Conservation (phyloP, 2,797 vertebrate genomes). For the Labeo calbasu region DNA sequence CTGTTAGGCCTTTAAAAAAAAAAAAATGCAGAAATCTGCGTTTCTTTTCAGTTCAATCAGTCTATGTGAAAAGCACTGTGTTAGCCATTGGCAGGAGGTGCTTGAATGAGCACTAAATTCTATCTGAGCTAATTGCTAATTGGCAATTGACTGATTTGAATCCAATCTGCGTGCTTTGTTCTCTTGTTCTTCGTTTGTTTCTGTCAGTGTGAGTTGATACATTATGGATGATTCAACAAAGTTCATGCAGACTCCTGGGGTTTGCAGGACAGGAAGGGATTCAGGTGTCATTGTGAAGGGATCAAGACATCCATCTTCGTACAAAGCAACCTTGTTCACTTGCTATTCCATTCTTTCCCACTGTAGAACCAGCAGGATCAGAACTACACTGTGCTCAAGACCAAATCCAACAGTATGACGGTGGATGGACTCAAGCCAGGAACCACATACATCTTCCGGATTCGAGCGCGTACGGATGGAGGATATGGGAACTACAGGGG, state of each 20-base stretch:
- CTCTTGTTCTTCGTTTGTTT: slow-evolving; percentile 26
- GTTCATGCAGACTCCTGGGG: slow-evolving; percentile 1
- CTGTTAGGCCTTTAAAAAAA: slow-evolving; percentile 12
- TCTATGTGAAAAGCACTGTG: slow-evolving; percentile 30
- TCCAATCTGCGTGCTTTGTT: slow-evolving; percentile 44
- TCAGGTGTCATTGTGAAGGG: neutral
- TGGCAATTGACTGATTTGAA: slow-evolving; percentile 49
- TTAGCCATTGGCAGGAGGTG: slow-evolving; percentile 5
- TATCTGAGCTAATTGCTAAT: slow-evolving; percentile 42
- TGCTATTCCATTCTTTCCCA: neutral
- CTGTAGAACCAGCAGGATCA: slow-evolving; percentile 84
- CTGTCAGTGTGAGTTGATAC: slow-evolving; percentile 3
- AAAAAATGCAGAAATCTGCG: slow-evolving; percentile 7
- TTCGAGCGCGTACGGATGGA: slow-evolving; percentile 80
- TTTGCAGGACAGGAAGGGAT: neutral
- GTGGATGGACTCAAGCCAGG: slow-evolving; percentile 85
- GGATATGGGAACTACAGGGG: slow-evolving; percentile 84
- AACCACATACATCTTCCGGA: slow-evolving; percentile 84
- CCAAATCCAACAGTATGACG: slow-evolving; percentile 85
- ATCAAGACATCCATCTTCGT: neutral
- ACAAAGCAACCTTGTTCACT: neutral
- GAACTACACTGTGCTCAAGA: slow-evolving; percentile 87
- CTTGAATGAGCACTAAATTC: slow-evolving; percentile 46
- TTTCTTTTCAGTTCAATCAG: slow-evolving; percentile 11
- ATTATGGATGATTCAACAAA: neutral